Base-by-base conservation (phyloP, 1,140 invertebrate species). In the Drosophila yakuba region DNA sequence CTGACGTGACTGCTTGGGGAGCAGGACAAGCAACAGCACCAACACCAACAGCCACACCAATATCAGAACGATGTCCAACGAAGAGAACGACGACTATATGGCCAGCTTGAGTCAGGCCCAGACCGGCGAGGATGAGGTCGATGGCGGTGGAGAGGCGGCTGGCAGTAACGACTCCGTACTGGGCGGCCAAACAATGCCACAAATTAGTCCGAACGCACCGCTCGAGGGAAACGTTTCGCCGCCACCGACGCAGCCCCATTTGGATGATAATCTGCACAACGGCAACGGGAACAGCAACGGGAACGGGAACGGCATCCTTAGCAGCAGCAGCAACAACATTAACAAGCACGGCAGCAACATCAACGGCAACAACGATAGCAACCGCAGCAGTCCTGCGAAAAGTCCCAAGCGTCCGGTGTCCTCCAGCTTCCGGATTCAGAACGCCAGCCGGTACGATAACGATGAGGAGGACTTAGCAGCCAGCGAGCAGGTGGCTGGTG, bases 151-250 rank as follows among this genome's bases (percentile, higher is more conserved):
- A 3, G 35, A 36, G 28, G 84, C 59, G 54, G 84, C 72, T 78
- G 74, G 66, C 82, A 88, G 75, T 85, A 67, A 76, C 68, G 80
- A 84, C 74, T 57, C 73, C 82, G 63, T 83, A 64, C 85, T 84
- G 62, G 80, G 72, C 61, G 90, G 90, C 77, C 78, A 89, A 84
- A 83, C 80, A 90, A 91, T 90, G 90, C 74, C 90, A 86, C 85
- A 91, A 91, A 90, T 91, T 91, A 91, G 90, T 91, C 80, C 86
- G 78, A 86, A 86, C 76, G 77, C 86, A 90, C 90, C 91, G 84
- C 86, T 91, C 90, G 90, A 91, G 61, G 83, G 83, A 90, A 88
- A 78, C 90, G 90, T 90, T 91, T 91, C 90, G 75, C 78, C 80
- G 68, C 75, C 84, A 64, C 75, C 85, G 63, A 83, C 77, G 74